Evolutionary conservation across 2,113 vertebrate genomes (phyloP).

Genomic region (Daphoenositta chrysoptera): DNA sequence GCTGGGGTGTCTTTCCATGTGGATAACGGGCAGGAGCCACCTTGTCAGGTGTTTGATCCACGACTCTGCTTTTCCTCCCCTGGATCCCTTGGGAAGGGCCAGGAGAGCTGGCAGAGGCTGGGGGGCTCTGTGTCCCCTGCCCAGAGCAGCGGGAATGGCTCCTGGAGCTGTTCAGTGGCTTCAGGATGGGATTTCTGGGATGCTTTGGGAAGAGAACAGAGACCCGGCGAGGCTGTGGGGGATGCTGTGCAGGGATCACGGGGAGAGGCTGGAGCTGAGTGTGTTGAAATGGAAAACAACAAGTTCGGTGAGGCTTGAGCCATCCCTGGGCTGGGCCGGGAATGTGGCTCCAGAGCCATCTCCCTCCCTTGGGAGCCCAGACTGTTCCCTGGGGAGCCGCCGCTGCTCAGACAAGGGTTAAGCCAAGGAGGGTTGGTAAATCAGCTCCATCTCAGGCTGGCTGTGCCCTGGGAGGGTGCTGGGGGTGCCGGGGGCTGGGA

Average conservation of each 20-base stretch:
- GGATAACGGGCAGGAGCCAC: fast-evolving
- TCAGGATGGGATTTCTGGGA: not conserved
- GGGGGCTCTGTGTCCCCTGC: not conserved
- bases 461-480: not conserved
- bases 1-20: too few relatives aligned
- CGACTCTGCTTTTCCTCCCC: not conserved
- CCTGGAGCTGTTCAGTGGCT: not conserved
- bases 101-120: not conserved
- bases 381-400: fast-evolving
- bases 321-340: too few relatives aligned
- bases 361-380: not conserved
- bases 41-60: not conserved
- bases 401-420: not conserved
- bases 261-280: not conserved
- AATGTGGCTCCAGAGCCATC: fast-evolving
- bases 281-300: not conserved
- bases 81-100: fast-evolving
- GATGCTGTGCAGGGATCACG: not conserved
- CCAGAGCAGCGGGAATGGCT: not conserved
- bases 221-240: not conserved
- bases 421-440: not conserved
- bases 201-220: not conserved
- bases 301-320: not conserved
- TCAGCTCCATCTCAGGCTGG: not conserved
- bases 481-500: not conserved